Conservation (phyloP, 2,797 vertebrate species). For the Oreochromis mossambicus region DNA sequence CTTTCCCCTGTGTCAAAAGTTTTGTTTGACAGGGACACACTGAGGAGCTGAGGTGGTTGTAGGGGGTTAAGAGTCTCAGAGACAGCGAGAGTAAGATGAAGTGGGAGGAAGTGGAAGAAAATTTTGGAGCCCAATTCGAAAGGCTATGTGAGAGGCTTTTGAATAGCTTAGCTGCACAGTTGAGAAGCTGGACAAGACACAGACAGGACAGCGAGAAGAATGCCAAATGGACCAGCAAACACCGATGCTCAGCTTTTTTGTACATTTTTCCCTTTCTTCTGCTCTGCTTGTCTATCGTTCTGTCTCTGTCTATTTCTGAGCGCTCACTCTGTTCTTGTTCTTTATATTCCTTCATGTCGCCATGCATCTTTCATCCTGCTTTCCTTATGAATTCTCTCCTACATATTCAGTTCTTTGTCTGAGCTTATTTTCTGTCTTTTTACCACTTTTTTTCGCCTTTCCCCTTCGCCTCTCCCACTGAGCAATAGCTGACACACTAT, state of each 20-base stretch:
- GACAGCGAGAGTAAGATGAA: conserved; percentile 13
- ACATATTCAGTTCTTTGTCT: conserved; percentile 61
- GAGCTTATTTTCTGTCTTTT: conserved; percentile 33
- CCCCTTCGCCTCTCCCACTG: conserved; percentile 17
- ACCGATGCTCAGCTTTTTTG: conserved; percentile 33
- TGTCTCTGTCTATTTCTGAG: conserved; percentile 30
- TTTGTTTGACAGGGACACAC: conserved; percentile 2
- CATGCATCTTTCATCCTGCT: conserved; percentile 38
- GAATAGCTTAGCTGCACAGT: conserved; percentile 47
- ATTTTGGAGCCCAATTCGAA: conserved; percentile 9
- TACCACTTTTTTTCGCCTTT: neutral
- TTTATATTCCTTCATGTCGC: conserved; percentile 46
- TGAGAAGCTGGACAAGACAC: conserved; percentile 51
- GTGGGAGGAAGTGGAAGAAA: conserved; percentile 12
- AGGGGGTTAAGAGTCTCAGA: conserved; percentile 7
- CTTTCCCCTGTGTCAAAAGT: neutral
- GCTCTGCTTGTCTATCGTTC: conserved; percentile 9
- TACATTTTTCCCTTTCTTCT: conserved; percentile 16
- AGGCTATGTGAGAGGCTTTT: conserved; percentile 53
- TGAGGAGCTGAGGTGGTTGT: neutral
- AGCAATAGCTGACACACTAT: conserved; percentile 48
- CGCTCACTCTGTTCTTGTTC: conserved; percentile 40
- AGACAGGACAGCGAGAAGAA: conserved; percentile 53
- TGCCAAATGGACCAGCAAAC: conserved; percentile 49
- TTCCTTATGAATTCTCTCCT: conserved; percentile 41